Evolutionary conservation across 2,113 vertebrate species (phyloP).

Genomic region (Brachyistius frenatus): DNA sequence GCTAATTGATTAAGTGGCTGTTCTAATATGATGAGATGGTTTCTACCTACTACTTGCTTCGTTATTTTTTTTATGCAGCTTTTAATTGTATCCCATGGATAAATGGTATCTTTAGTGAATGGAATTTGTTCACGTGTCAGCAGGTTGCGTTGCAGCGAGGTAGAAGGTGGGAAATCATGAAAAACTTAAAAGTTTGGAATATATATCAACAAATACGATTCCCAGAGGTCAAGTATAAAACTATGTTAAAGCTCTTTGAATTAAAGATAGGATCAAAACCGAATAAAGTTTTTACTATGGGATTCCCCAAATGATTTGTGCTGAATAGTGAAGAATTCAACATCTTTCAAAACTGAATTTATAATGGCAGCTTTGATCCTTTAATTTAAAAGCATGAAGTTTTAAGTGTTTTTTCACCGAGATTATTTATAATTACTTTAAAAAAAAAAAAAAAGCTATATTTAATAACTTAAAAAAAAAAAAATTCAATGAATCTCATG

Average conservation of each 20-base stretch:
- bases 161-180: too few species aligned
- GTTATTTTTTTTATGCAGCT: neutral
- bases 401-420: too few species aligned
- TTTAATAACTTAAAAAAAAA: neutral
- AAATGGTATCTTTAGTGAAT: neutral
- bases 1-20: too few species aligned
- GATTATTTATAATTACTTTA: too few species aligned
- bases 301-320: neutral
- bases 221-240: neutral
- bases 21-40: neutral
- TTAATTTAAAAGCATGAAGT: too few species aligned
- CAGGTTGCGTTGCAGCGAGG: too few species aligned
- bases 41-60: neutral
- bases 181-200: constrained; percentile 1
- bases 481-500: neutral
- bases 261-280: neutral
- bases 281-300: neutral
- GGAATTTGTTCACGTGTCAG: neutral
- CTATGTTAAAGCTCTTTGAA: neutral
- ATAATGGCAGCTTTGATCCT: neutral
- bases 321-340: constrained; percentile 7
- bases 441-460: too few species aligned
- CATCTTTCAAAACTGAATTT: constrained; percentile 12
- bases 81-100: neutral
- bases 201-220: neutral